These are phyloP conservation scores for Drosophila aldrichi DNA, from an alignment of 2,888 invertebrate species.

Conservation along the genomic window DNA sequence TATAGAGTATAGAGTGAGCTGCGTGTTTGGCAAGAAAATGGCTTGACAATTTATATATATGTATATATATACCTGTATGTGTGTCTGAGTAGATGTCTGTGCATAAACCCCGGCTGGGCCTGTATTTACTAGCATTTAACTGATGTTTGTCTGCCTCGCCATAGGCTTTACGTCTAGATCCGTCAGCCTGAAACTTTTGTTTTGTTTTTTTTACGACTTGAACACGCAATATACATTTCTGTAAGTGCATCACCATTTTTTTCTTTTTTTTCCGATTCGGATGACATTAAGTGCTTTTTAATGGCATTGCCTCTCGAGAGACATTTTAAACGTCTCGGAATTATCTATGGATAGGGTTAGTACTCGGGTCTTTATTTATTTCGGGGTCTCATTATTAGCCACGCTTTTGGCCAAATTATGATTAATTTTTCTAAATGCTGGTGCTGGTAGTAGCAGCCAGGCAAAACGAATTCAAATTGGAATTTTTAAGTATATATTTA, in stretches of 20 bases:
- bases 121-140: constrained; percentile 36
- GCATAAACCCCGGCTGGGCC: constrained; percentile 3
- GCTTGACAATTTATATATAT: constrained; percentile 50
- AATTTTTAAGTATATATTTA: constrained; percentile 9
- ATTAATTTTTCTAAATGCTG: constrained; percentile 49
- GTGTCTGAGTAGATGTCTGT: background rate
- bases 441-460: constrained; percentile 12
- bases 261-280: constrained; percentile 15
- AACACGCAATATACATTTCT: constrained; percentile 63
- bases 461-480: constrained; percentile 37
- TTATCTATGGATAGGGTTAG: constrained; percentile 22
- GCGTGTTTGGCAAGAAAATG: constrained; percentile 57
- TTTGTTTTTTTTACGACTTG: constrained; percentile 55
- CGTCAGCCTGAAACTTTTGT: constrained; percentile 6
- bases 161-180: constrained; percentile 13
- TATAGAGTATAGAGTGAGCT: constrained; percentile 17
- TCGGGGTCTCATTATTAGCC: constrained; percentile 22
- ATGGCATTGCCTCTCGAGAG: constrained; percentile 41
- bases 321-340: constrained; percentile 39
- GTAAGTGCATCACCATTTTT: constrained; percentile 54
- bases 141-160: constrained; percentile 26
- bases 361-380: constrained; percentile 10
- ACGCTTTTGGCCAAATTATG: constrained; percentile 48
- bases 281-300: constrained; percentile 70
- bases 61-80: background rate